Percentiles rank a stretch among this genome's conserved stretches.
Conservation (phyloP, 2,797 vertebrate genomes). For the Alectoris magna region DNA sequence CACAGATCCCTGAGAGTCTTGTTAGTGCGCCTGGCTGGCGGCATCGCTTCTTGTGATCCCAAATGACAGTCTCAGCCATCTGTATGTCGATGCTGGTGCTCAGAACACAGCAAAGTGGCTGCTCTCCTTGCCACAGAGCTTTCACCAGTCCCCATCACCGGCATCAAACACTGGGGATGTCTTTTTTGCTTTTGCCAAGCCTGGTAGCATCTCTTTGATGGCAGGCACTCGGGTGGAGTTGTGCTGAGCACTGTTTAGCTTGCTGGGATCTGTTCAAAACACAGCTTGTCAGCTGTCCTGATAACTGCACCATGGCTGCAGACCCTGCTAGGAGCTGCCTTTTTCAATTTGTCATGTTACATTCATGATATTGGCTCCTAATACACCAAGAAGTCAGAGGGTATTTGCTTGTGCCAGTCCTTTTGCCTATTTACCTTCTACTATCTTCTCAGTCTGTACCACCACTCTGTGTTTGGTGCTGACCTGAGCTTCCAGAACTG, state of each 20-base stretch:
- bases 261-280: not conserved
- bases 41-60: constrained; percentile 13
- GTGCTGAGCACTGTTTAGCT: not conserved
- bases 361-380: not conserved
- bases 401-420: not conserved
- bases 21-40: constrained; percentile 31
- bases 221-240: not conserved
- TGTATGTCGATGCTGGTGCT: not conserved
- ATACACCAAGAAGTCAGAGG: accelerated
- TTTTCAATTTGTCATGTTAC: not conserved
- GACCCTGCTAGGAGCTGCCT: not conserved
- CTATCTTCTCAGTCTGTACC: not conserved
- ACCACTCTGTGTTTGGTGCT: not conserved
- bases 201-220: not conserved
- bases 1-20: constrained; percentile 49
- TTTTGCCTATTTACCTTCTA: not conserved
- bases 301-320: not conserved
- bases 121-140: not conserved
- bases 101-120: not conserved
- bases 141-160: not conserved
- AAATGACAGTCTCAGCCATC: constrained; percentile 28
- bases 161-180: not conserved
- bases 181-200: not conserved
- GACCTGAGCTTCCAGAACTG: not conserved
- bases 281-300: not conserved